Evolutionary conservation across 1,140 invertebrate genomes (phyloP).

Genomic region (Oreohelix idahoensis): DNA sequence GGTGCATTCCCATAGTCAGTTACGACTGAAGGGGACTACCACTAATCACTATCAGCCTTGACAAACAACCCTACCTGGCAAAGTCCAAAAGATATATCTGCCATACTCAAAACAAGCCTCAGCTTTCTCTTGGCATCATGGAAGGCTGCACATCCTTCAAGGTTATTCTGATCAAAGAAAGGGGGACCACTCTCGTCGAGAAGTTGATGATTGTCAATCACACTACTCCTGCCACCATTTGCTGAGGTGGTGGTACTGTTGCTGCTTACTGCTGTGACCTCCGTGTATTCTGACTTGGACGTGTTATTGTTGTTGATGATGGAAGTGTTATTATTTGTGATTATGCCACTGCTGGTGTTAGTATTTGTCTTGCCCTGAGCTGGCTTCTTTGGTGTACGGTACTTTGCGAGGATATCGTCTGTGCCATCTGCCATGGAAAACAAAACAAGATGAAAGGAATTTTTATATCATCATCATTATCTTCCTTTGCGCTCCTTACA

Average conservation of each 20-base stretch:
- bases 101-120: constrained; percentile 88
- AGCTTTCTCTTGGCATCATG: constrained; percentile 93
- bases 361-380: neutral
- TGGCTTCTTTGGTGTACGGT: constrained; percentile 76
- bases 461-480: too few species aligned
- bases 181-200: constrained; percentile 68
- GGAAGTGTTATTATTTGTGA: constrained; percentile 33
- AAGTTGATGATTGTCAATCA: neutral
- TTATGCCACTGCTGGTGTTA: neutral
- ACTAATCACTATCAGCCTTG: too few species aligned
- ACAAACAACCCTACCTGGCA: constrained; percentile 30
- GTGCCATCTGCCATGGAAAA: constrained; percentile 78
- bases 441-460: too few species aligned
- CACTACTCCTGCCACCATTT: neutral
- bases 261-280: constrained; percentile 47
- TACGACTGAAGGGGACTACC: too few species aligned
- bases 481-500: too few species aligned
- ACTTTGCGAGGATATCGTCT: constrained; percentile 96
- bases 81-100: constrained; percentile 71
- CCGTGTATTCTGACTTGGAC: constrained; percentile 15
- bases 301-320: constrained; percentile 28
- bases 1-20: too few species aligned
- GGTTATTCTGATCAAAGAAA: constrained; percentile 78
- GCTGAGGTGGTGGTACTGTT: neutral
- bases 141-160: constrained; percentile 81